Evolutionary conservation across 2,113 vertebrate species (phyloP), one percentile per base, ranked within the genome.

Genomic region (Clarias magur): DNA sequence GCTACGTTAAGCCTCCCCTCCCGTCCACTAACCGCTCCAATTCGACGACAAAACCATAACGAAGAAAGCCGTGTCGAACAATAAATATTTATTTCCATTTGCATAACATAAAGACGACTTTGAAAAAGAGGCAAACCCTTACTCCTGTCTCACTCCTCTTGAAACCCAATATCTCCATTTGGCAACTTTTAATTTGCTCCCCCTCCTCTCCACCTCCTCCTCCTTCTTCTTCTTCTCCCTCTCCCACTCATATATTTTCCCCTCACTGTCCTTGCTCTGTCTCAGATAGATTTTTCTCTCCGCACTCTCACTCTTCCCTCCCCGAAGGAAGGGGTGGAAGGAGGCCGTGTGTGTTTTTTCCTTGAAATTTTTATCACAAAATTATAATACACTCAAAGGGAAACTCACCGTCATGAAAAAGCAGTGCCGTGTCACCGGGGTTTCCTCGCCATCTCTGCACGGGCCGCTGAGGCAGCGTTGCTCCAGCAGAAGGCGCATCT

Each of bases 291-390:
- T 97, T 96, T 96, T 95, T 93, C 94, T 94, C 94, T 94, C 92
- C 94, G 92, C 95, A 95, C 95, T 96, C 94, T 96, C 94, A 94
- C 96, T 95, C 95, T 96, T 96, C 97, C 97, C 96, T 96, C 97
- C 97, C 97, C 95, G 96, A 96, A 97, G 97, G 95, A 95, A 94
- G 93, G 92, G 93, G 96, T 97, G 96, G 97, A 97, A 97, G 97
- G 97, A 97, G 97, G 95, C 94, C 96, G 97, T 96, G 97, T 96
- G 96, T 95, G 97, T 96, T 97, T 97, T 97, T 98, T 97, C 97
- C 97, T 98, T 98, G 97, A 98, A 98, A 99, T 97, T 99, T 99
- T 99, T 99, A 99, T 99, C 97, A 97, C 97, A 98, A 99, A 99
- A 99, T 99, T 98, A 99, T 98, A 98, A 99, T 98, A 98, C 98